Base-by-base conservation (phyloP, 1,140 invertebrate genomes). In the Papilio aristodemus region DNA sequence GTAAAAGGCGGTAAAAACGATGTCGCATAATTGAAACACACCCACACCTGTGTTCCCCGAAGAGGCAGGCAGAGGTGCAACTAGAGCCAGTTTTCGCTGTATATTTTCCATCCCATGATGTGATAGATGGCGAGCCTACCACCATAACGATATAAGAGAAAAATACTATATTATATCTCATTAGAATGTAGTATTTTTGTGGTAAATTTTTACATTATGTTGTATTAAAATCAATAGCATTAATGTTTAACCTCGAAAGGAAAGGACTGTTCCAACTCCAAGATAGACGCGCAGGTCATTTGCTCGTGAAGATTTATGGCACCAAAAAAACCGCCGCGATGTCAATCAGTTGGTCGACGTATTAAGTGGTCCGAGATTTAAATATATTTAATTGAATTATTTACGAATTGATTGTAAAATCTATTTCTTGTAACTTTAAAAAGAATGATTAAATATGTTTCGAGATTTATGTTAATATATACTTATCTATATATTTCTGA, bases 231-330 rank as follows among this genome's bases (percentile, higher is more conserved):
- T 13, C 38, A 39, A 39, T 13, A 1, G 11, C 38, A 13, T 14
- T 43, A 17, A 1, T 11, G 46, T 50, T 4, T 50, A 22, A 17
- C 17, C 46, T 19, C 19, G 22, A 17, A 50, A 50, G 41, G 14
- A 11, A 46, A 46, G 8, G 10, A 8, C 19, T 17, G 8, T 19
- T 46, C 19, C 43, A 19, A 46, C 43, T 46, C 17, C 17, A 17
- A 22, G 19, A 50, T 50, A 50, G 22, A 10, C 19, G 10, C 17
- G 10, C 17, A 50, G 46, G 17, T 50, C 46, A 50, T 22, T 50
- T 50, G 46, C 17, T 50, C 46, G 46, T 50, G 46, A 50, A 50
- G 46, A 50, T 50, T 50, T 50, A 50, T 50, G 46, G 46, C 19
- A 22, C 19, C 17, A 17, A 17, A 50, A 50, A 50, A 50, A 50